Evolutionary conservation across 2,888 invertebrate species (phyloP).

Genomic region (Torymus texanus): DNA sequence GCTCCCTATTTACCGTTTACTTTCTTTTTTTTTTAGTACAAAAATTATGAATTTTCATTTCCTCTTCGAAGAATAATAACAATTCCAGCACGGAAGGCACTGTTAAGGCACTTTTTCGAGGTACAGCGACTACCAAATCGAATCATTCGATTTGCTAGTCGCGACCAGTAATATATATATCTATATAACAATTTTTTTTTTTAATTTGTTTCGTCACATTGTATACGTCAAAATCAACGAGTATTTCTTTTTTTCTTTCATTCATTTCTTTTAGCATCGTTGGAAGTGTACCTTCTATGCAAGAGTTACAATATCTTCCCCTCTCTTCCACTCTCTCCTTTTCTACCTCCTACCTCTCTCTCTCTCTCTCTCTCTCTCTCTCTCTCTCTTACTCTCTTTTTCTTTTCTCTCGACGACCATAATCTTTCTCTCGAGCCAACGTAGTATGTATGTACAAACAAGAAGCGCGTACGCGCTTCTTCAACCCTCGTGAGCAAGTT

Average conservation of each 20-base stretch:
- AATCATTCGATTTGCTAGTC: constrained; percentile 51
- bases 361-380: background rate
- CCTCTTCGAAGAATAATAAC: constrained; percentile 35
- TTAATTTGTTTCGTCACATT: background rate
- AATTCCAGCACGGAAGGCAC: constrained; percentile 49
- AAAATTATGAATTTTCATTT: constrained; percentile 30
- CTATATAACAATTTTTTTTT: constrained; percentile 18
- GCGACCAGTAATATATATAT: constrained; percentile 26
- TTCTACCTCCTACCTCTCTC: background rate
- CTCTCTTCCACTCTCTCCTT: background rate
- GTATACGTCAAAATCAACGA: constrained; percentile 37
- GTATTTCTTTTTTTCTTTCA: constrained; percentile 41
- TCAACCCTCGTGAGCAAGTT: constrained; percentile 45
- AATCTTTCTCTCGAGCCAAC: constrained; percentile 16
- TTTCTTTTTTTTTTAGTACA: constrained; percentile 22
- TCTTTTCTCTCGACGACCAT: background rate
- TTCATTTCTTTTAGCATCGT: no score
- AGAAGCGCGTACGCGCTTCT: background rate
- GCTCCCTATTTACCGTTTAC: background rate
- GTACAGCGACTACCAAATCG: constrained; percentile 49
- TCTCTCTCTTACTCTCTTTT: background rate
- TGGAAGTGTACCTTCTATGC: no score
- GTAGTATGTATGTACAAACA: constrained; percentile 32
- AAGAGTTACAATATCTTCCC: no score
- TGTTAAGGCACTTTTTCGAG: background rate